Percentiles rank a stretch among this genome's conserved stretches.
Conservation (phyloP, 2,113 vertebrate genomes). For the Spea multiplicata region DNA sequence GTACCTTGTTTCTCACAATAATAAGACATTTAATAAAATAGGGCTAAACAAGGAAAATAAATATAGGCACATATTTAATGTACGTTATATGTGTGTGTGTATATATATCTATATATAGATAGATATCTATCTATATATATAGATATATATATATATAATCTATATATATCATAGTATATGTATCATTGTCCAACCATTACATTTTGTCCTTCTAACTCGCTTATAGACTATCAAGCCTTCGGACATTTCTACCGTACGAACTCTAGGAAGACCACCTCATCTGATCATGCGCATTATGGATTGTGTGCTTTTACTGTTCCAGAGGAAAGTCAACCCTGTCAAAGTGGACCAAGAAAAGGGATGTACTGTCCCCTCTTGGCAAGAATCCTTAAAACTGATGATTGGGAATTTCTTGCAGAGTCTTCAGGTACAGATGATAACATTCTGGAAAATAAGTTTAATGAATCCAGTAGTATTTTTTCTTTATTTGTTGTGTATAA, state of each 20-base stretch:
- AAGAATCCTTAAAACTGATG: slow-evolving; percentile 94
- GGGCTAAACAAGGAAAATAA: too few relatives aligned
- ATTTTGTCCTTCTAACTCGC: neutral
- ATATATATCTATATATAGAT: too few relatives aligned
- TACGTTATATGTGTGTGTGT: too few relatives aligned
- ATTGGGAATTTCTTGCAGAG: slow-evolving; percentile 93
- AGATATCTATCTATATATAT: too few relatives aligned
- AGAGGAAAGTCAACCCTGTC: slow-evolving; percentile 77
- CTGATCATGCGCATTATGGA: slow-evolving; percentile 99
- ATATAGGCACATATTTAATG: too few relatives aligned
- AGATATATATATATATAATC: too few relatives aligned
- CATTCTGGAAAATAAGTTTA: neutral
- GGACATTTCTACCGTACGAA: slow-evolving; percentile 93
- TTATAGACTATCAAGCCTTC: slow-evolving; percentile 89
- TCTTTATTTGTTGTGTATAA: too few relatives aligned
- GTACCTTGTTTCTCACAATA: too few relatives aligned
- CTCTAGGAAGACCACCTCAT: slow-evolving; percentile 86
- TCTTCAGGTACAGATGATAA: slow-evolving; percentile 75
- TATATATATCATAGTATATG: too few relatives aligned
- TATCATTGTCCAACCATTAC: neutral
- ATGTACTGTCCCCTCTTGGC: slow-evolving; percentile 84
- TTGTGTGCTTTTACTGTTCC: slow-evolving; percentile 90
- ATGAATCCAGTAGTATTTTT: neutral
- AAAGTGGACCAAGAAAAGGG: slow-evolving; percentile 80
- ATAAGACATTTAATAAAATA: too few relatives aligned